Percentiles rank a stretch among this genome's conserved stretches.
Conservation (phyloP, 2,113 vertebrate species). For the Oncorhynchus clarkii region DNA sequence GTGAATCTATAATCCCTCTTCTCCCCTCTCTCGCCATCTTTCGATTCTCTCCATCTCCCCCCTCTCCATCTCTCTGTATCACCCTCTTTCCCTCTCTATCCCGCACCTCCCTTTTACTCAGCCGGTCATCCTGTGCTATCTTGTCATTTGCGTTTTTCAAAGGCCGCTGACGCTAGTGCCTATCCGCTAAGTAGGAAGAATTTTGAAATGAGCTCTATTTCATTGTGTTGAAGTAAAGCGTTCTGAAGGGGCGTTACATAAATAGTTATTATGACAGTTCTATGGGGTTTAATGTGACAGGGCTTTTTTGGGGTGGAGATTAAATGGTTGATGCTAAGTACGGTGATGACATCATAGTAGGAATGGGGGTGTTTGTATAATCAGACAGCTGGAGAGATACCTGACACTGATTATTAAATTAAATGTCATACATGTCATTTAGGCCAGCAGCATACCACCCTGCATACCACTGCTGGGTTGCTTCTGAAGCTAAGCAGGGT, state of each 20-base stretch:
- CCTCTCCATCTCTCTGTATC: neutral
- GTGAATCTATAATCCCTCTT: neutral
- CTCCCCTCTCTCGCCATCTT: neutral
- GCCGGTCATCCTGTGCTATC: neutral
- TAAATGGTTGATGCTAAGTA: conserved; percentile 4
- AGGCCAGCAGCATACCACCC: too few relatives aligned
- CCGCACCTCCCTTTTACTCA: neutral
- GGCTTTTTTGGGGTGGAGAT: conserved; percentile 2
- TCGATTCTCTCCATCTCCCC: neutral
- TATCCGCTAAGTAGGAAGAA: neutral
- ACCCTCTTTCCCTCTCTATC: neutral
- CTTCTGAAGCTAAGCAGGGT: too few relatives aligned
- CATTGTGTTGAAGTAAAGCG: conserved; percentile 41
- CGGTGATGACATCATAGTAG: conserved; percentile 5
- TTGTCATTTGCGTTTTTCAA: neutral
- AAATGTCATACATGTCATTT: neutral
- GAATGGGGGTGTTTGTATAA: neutral
- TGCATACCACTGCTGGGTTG: too few relatives aligned
- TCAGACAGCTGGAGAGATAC: neutral
- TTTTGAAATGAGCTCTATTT: conserved; percentile 30
- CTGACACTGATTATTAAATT: neutral
- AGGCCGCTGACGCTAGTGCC: neutral
- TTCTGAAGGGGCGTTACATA: conserved; percentile 38
- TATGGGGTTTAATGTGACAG: conserved; percentile 28
- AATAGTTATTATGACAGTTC: conserved; percentile 35